A percentile compares a stretch with the other conserved stretches of the same genome.
Evolutionary conservation across 2,113 vertebrate genomes (phyloP).

Genomic region (Sylvietta virens): DNA sequence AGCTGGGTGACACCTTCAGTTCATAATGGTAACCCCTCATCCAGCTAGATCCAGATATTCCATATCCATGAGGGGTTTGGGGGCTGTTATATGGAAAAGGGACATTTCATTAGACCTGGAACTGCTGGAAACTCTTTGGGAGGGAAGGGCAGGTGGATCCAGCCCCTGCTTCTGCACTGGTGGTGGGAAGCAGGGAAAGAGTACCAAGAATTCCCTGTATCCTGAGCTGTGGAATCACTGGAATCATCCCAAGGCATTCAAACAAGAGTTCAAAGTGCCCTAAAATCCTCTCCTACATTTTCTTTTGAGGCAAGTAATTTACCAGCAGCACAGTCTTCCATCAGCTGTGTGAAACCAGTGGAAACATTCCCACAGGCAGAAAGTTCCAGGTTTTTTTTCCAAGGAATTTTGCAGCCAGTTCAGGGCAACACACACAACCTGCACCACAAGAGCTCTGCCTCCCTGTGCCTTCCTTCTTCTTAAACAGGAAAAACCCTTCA

Average conservation of each 20-base stretch:
- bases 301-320: not conserved
- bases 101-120: not conserved
- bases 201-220: not conserved
- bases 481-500: accelerated
- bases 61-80: not conserved
- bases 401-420: not conserved
- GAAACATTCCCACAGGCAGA: not conserved
- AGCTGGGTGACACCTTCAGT: not conserved
- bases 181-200: not conserved
- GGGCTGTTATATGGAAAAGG: not conserved
- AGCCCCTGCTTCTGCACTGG: accelerated
- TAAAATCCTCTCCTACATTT: not conserved
- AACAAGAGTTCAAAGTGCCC: not conserved
- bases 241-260: accelerated
- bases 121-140: not conserved
- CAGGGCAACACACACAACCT: not conserved
- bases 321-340: not conserved
- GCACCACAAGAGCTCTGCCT: not conserved
- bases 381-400: not conserved
- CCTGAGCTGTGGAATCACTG: not conserved
- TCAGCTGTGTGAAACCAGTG: not conserved
- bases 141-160: not conserved
- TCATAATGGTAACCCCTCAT: not conserved
- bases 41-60: not conserved
- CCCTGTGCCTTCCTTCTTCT: not conserved